Percentiles rank a stretch among this genome's conserved stretches.
phyloP scores from a whole-genome alignment of 2,113 vertebrate genomes.

The Strix uralensis region DNA sequence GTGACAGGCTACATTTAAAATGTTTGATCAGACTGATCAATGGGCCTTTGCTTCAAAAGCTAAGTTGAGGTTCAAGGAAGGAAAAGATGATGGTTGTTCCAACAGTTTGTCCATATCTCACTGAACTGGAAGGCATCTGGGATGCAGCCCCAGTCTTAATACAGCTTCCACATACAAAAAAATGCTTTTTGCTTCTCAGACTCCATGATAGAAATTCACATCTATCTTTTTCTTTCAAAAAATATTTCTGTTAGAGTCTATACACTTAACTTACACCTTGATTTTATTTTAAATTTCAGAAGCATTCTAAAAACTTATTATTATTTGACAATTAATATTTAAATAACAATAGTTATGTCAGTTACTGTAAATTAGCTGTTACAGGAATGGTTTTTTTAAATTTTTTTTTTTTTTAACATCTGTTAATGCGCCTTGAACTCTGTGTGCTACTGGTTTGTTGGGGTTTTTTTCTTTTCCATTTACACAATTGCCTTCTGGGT shows the following conservation, averaged over 20 bases:
- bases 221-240: background rate
- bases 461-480: background rate
- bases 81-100: background rate
- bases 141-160: background rate
- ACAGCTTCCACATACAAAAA: background rate
- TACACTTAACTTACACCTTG: background rate
- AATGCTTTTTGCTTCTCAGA: background rate
- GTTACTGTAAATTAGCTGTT: background rate
- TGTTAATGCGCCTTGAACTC: background rate
- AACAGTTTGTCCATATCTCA: background rate
- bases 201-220: background rate
- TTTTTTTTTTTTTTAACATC: background rate
- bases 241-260: background rate
- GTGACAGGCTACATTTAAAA: background rate
- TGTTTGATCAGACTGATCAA: slow-evolving; percentile 5
- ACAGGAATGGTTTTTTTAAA: rapidly evolving
- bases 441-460: background rate
- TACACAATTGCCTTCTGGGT: background rate
- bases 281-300: background rate
- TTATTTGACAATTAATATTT: background rate
- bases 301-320: background rate
- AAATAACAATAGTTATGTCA: background rate
- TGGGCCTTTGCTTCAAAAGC: background rate
- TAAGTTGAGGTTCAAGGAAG: background rate
- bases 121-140: background rate